Conservation (phyloP, 2,113 vertebrate species). For the Pungitius pungitius region DNA sequence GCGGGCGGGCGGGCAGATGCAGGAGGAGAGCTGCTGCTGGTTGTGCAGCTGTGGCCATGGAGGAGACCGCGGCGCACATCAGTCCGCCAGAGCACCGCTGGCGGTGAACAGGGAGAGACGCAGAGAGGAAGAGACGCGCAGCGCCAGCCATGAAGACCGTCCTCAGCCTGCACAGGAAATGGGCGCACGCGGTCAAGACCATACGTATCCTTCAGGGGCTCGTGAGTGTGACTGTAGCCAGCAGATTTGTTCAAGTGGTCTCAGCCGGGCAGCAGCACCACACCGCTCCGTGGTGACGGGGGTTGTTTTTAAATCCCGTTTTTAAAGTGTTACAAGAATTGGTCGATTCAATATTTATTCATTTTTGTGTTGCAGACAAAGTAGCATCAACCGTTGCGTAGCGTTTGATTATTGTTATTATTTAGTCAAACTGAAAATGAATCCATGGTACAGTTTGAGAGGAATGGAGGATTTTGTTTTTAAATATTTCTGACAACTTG, state of each 20-base stretch:
- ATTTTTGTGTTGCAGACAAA: background rate
- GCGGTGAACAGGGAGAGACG: conserved; percentile 54
- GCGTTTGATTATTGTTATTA: too few relatives aligned
- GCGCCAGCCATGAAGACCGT: conserved; percentile 85
- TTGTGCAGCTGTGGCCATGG: conserved; percentile 77
- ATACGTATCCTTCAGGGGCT: conserved; percentile 88
- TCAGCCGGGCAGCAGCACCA: background rate
- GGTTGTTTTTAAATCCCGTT: too few relatives aligned
- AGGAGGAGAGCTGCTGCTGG: conserved; percentile 71
- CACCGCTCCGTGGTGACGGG: background rate
- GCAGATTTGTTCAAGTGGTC: conserved; percentile 11
- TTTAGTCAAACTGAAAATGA: background rate
- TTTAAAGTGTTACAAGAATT: background rate
- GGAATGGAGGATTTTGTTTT: background rate
- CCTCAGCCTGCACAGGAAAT: conserved; percentile 87
- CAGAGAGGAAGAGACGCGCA: conserved; percentile 24
- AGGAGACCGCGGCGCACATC: conserved; percentile 74
- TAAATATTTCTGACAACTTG: background rate
- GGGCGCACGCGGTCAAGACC: conserved; percentile 89
- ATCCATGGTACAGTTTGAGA: background rate
- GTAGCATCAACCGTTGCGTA: background rate
- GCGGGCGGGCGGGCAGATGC: conserved; percentile 71
- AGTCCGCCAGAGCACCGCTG: conserved; percentile 59
- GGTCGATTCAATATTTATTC: background rate
- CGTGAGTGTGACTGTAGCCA: conserved; percentile 80